These are phyloP conservation scores for Dunckerocampus dactyliophorus DNA, from an alignment of 2,113 vertebrate species.

Conservation along the genomic window DNA sequence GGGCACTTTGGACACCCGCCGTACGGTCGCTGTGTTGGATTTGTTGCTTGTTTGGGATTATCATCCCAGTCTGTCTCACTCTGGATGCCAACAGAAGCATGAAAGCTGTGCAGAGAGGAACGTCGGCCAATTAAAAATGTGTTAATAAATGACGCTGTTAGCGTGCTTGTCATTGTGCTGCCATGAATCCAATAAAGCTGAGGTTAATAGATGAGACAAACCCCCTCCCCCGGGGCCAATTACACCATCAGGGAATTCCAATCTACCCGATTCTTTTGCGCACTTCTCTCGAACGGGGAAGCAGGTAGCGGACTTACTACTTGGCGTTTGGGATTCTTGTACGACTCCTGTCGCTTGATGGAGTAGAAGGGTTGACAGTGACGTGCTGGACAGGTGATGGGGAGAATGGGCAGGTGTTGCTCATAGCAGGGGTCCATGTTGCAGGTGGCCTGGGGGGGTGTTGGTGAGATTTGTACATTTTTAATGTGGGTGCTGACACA, in stretches of 20 bases:
- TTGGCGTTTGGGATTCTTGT: too few relatives aligned
- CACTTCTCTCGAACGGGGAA: conserved; percentile 44
- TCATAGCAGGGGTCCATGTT: conserved; percentile 13
- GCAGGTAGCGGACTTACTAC: not conserved
- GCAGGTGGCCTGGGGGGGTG: conserved; percentile 13
- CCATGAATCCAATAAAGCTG: conserved; percentile 69
- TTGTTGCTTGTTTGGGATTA: too few relatives aligned
- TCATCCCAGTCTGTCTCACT: too few relatives aligned
- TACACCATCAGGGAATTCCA: conserved; percentile 68
- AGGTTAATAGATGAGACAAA: conserved; percentile 64
- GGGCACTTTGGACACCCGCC: too few relatives aligned
- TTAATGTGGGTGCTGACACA: conserved; percentile 59
- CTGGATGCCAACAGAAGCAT: too few relatives aligned
- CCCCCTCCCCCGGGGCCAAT: conserved; percentile 53
- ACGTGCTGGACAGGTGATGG: not conserved
- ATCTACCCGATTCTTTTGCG: conserved; percentile 57
- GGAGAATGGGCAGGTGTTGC: conserved; percentile 44
- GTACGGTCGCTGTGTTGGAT: too few relatives aligned
- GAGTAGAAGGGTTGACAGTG: not conserved
- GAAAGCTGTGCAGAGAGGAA: too few relatives aligned
- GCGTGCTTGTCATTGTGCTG: conserved; percentile 52
- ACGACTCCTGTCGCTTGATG: too few relatives aligned
- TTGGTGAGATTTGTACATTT: conserved; percentile 47
- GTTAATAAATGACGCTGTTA: too few relatives aligned
- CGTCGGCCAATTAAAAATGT: too few relatives aligned